A percentile compares a stretch with the other conserved stretches of the same genome.
Conservation (phyloP, 2,888 invertebrate genomes). For the Zaprionus obscuricornis region DNA sequence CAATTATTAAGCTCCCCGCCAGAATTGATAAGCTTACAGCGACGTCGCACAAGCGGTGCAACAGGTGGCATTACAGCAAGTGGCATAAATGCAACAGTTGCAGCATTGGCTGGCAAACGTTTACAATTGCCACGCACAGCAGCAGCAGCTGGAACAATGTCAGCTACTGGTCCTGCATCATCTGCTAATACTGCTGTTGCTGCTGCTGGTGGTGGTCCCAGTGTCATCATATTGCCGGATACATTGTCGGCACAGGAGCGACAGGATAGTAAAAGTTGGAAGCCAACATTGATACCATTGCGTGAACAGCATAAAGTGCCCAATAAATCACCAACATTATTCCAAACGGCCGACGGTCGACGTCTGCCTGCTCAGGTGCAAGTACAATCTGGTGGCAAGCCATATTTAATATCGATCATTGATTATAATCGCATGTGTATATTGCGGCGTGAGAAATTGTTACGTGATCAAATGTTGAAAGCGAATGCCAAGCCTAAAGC, state of each 20-base stretch:
- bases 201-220: conserved; percentile 50
- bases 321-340: conserved; percentile 82
- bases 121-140: conserved; percentile 75
- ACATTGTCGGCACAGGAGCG: conserved; percentile 83
- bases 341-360: conserved; percentile 86
- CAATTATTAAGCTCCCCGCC: conserved; percentile 84
- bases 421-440: conserved; percentile 92
- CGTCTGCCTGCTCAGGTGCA: conserved; percentile 88
- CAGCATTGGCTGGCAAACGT: conserved; percentile 30
- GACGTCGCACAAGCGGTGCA: conserved; percentile 78
- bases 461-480: conserved; percentile 85
- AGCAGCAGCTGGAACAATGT: conserved; percentile 76
- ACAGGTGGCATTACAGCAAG: background rate
- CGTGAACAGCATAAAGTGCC: conserved; percentile 82
- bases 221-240: conserved; percentile 81
- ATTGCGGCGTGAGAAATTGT: conserved; percentile 87
- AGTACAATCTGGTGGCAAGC: conserved; percentile 90
- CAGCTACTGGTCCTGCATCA: no score
- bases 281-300: conserved; percentile 89
- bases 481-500: conserved; percentile 57
- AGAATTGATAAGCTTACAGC: conserved; percentile 86
- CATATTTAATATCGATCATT: conserved; percentile 90
- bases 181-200: background rate
- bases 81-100: background rate
- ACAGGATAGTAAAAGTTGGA: conserved; percentile 86